A percentile compares a stretch with the other conserved stretches of the same genome.
Evolutionary conservation across 37 sponge, comb jelly and placozoan genomes (phyloP).

Genomic region (Axinella damicornis): DNA sequence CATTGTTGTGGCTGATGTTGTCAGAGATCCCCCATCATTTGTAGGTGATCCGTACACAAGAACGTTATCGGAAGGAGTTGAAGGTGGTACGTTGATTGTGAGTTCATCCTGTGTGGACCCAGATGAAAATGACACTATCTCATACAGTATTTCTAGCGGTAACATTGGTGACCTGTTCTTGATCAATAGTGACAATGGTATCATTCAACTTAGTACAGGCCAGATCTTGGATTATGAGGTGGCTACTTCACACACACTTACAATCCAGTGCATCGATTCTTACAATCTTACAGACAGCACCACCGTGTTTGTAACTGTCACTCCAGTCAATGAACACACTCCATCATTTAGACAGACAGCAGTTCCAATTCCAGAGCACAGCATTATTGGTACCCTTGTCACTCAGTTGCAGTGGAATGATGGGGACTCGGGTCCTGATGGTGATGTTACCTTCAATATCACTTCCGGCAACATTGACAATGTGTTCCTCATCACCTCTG

Average conservation of each 20-base stretch:
- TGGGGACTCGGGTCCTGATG: constrained; percentile 69
- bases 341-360: constrained; percentile 4
- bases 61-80: constrained; percentile 23
- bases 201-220: neutral
- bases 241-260: constrained; percentile 17
- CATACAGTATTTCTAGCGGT: constrained; percentile 48
- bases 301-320: constrained; percentile 36
- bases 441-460: constrained; percentile 50
- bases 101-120: constrained; percentile 21
- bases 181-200: constrained; percentile 45
- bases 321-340: constrained; percentile 63
- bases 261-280: constrained; percentile 39
- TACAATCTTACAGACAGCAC: constrained; percentile 8
- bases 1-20: constrained; percentile 32
- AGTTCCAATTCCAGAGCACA: constrained; percentile 19
- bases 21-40: constrained; percentile 48
- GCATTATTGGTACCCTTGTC: constrained; percentile 17
- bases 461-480: neutral
- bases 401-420: constrained; percentile 40
- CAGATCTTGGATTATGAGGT: constrained; percentile 53
- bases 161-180: constrained; percentile 44
- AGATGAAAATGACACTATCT: constrained; percentile 37
- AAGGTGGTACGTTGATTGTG: constrained; percentile 19
- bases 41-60: constrained; percentile 7
- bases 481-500: constrained; percentile 4